Base-by-base conservation (phyloP, 2,888 invertebrate species). In the Hydrotaea diabolus region DNA sequence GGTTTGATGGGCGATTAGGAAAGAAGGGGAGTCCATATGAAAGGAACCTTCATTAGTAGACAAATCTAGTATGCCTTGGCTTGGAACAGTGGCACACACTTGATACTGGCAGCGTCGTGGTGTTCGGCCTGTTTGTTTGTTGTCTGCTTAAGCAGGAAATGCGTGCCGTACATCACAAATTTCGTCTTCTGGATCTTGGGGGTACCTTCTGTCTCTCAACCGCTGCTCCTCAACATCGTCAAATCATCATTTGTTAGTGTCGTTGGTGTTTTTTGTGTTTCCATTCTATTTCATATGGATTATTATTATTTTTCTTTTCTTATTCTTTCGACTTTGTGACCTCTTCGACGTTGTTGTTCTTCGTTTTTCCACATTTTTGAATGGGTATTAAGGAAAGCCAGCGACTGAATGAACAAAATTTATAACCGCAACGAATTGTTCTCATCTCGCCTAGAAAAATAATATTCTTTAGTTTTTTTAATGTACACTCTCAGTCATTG, bases 341-440 rank as follows among this genome's bases (percentile, higher is more conserved):
- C 80, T 84, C 73, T 59, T 49, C 46, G 43, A 23, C 23, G 66
- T 26, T 59, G 59, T 71, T 36, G 36, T 72, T 73, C 49, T 66
- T 49, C 36, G 57, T 64, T 43, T 73, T 73, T 76, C 19, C 23
- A 72, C 31, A 46, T 46, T 64, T 46, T 19, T 31, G 23, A 71
- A 69, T 46, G 55, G 2, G 15, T 64, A 69, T 43, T 2, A 64
- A 80, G 59, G 19, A 62, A 19, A 62, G 11, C n/a, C 21, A 62
- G 15, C 19, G 36, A n/a, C n/a, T n/a, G n/a, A 64, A 71, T 15
- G 26, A 31, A 76, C 43, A 73, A 80, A 87, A 87, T 87, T 87
- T 87, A 87, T 85, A 85, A 86, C 87, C 86, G 81, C 87, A 86
- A 86, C 87, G 85, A 87, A 87, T 87, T 85, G 84, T 71, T 43